These are phyloP conservation scores for Noctua comes DNA, from an alignment of 2,888 invertebrate genomes.

Conservation along the genomic window DNA sequence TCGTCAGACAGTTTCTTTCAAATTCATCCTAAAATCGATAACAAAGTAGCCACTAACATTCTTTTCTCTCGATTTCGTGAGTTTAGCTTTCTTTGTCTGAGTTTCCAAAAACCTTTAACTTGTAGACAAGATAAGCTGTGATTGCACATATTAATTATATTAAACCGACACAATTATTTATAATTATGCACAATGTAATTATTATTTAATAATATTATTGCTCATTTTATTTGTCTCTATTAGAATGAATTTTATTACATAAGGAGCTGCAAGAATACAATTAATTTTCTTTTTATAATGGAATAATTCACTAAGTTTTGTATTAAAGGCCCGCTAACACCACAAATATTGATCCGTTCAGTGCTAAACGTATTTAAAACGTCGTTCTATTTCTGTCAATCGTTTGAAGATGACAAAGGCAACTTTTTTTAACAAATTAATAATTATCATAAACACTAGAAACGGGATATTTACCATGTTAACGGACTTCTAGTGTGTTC, in stretches of 20 bases:
- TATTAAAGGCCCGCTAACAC: not conserved
- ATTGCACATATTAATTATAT: conserved; percentile 50
- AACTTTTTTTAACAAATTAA: not conserved
- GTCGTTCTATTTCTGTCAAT: not conserved
- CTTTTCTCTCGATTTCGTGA: not conserved
- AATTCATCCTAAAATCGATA: not conserved
- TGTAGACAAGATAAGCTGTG: conserved; percentile 31
- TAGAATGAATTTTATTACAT: conserved; percentile 37
- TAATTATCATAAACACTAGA: no score
- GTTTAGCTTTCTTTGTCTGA: conserved; percentile 35
- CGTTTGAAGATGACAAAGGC: not conserved
- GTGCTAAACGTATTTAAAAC: not conserved
- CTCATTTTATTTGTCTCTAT: conserved; percentile 43
- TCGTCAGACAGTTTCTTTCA: not conserved
- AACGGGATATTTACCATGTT: no score
- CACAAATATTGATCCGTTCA: not conserved
- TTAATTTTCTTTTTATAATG: not conserved
- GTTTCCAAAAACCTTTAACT: conserved; percentile 12
- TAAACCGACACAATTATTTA: conserved; percentile 55
- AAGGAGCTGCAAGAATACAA: conserved; percentile 7
- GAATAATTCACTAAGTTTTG: not conserved
- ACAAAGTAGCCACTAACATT: not conserved
- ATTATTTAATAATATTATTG: conserved; percentile 54
- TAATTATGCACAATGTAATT: conserved; percentile 54
- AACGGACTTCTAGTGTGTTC: no score